These are phyloP conservation scores for Charaxes varanes DNA, from an alignment of 1,140 invertebrate genomes.

Conservation along the genomic window DNA sequence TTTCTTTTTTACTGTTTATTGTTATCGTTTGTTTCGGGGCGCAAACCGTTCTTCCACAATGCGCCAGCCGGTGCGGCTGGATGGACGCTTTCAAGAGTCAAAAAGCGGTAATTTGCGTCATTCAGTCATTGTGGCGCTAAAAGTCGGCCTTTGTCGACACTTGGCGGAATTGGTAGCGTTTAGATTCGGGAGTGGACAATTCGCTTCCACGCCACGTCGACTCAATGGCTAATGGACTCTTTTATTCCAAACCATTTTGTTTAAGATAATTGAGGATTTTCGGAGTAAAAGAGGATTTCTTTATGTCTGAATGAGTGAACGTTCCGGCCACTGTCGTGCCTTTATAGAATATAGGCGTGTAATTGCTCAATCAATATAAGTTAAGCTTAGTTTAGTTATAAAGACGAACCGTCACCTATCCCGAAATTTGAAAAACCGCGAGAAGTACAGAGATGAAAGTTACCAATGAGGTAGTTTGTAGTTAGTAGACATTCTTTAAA, in stretches of 20 bases:
- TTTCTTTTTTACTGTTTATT: conserved; percentile 70
- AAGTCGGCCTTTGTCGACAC: conserved; percentile 64
- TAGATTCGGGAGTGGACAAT: conserved; percentile 62
- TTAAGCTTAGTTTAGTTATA: no score
- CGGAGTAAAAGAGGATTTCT: background rate
- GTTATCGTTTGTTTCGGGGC: conserved; percentile 62
- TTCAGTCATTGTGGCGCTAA: conserved; percentile 65
- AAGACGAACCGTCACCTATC: no score
- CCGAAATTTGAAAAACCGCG: no score
- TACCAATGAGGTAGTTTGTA: no score
- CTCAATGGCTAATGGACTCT: conserved; percentile 47
- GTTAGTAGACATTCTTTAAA: no score
- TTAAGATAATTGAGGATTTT: conserved; percentile 8
- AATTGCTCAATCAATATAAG: no score
- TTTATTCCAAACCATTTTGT: conserved; percentile 16
- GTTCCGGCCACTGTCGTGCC: background rate
- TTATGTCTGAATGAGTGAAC: background rate
- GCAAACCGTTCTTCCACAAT: conserved; percentile 64
- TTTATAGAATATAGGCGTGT: no score
- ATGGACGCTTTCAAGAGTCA: conserved; percentile 60
- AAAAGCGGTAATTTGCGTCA: conserved; percentile 70
- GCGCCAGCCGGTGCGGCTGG: conserved; percentile 49
- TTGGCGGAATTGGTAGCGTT: conserved; percentile 66
- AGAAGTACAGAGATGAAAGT: no score
- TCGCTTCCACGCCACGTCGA: conserved; percentile 26